Evolutionary conservation across 2,888 invertebrate genomes (phyloP).

Genomic region (Tenthredo amoena): DNA sequence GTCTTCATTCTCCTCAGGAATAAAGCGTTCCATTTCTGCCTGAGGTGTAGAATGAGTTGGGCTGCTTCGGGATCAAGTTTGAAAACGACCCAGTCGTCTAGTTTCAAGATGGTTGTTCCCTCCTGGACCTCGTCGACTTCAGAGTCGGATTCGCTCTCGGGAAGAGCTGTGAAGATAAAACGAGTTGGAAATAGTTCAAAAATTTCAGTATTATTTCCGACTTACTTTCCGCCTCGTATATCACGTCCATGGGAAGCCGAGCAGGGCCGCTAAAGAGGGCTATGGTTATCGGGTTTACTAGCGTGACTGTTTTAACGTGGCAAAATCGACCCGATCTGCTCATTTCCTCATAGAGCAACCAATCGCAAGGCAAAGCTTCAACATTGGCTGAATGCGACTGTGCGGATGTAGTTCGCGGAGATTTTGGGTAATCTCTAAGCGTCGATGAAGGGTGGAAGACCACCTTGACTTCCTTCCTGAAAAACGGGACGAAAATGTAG

Average conservation of each 20-base stretch:
- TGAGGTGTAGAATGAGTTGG: slow-evolving; percentile 83
- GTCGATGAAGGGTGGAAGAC: slow-evolving; percentile 83
- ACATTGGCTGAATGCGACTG: slow-evolving; percentile 76
- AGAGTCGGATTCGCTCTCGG: slow-evolving; percentile 78
- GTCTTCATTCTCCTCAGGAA: slow-evolving; percentile 83
- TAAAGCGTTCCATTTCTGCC: slow-evolving; percentile 87
- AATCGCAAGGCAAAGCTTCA: slow-evolving; percentile 84
- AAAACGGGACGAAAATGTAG: slow-evolving; percentile 57
- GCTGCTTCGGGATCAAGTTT: slow-evolving; percentile 85
- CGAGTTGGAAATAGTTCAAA: background rate
- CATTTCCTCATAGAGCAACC: slow-evolving; percentile 94
- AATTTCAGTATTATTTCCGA: background rate
- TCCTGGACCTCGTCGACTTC: slow-evolving; percentile 80
- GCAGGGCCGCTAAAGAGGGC: slow-evolving; percentile 88
- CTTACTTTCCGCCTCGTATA: slow-evolving; percentile 76
- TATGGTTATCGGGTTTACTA: slow-evolving; percentile 90
- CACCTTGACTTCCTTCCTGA: slow-evolving; percentile 82
- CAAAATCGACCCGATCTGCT: slow-evolving; percentile 85
- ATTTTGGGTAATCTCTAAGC: slow-evolving; percentile 78
- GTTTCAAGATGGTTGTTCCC: slow-evolving; percentile 80
- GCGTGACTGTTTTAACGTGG: slow-evolving; percentile 88
- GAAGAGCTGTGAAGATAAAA: slow-evolving; percentile 64
- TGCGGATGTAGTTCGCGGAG: slow-evolving; percentile 69
- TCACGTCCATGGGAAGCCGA: slow-evolving; percentile 80
- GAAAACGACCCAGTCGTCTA: slow-evolving; percentile 89